phyloP scores from a whole-genome alignment of 2,113 vertebrate species.

The Mellivora capensis region DNA sequence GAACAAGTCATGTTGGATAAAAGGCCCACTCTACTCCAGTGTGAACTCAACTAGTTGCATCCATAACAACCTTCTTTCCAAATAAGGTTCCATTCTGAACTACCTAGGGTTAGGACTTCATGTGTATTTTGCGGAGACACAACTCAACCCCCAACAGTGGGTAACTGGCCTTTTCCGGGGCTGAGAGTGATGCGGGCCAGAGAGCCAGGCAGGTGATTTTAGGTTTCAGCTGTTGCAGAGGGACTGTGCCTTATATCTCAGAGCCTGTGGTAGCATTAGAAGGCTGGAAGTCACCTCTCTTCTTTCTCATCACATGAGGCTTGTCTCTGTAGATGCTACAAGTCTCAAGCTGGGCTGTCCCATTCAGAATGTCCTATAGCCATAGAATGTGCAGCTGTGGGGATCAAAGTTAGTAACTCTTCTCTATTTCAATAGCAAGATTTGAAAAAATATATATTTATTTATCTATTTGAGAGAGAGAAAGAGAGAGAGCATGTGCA shows the following conservation, averaged over 20 bases:
- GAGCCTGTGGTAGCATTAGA: neutral
- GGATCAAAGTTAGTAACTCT: neutral
- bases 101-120: neutral
- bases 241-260: neutral
- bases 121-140: neutral
- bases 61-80: neutral
- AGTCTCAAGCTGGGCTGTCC: neutral
- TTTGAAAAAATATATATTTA: neutral
- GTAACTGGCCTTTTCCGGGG: neutral
- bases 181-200: neutral
- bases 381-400: neutral
- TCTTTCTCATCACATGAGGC: neutral
- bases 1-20: neutral
- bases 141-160: neutral
- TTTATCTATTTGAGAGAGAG: neutral
- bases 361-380: neutral
- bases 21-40: neutral
- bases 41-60: neutral
- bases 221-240: neutral
- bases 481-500: neutral
- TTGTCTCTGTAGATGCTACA: neutral
- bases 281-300: neutral
- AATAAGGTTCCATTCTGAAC: neutral
- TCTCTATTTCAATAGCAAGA: conserved; percentile 7
- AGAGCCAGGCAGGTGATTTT: neutral